Evolutionary conservation across 2,888 invertebrate genomes (phyloP).

Genomic region (Teleiodes luculella): DNA sequence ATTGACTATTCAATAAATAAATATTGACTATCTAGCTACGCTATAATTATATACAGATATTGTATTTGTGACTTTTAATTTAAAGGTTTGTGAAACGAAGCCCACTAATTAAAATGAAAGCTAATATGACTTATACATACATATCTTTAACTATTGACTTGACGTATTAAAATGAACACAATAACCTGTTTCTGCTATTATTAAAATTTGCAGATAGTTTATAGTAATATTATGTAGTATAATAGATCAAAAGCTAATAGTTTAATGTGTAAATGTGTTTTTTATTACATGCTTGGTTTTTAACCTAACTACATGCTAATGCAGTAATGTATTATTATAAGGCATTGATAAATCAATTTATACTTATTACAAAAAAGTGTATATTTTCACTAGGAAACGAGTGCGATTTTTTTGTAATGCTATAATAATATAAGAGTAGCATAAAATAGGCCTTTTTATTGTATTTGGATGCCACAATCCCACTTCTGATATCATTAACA

Average conservation of each 20-base stretch:
- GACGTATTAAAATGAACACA: neutral
- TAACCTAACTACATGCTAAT: slow-evolving; percentile 25
- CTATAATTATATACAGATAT: too few species aligned
- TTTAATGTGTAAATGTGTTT: neutral
- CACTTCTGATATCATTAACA: too few species aligned
- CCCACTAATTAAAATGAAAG: neutral
- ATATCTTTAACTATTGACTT: neutral
- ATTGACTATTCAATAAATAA: too few species aligned
- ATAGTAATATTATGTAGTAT: neutral
- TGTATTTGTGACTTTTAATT: too few species aligned
- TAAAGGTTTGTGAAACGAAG: too few species aligned
- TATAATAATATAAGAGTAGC: too few species aligned
- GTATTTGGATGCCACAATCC: too few species aligned
- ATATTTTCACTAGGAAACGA: slow-evolving; percentile 42
- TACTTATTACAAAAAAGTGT: slow-evolving; percentile 32
- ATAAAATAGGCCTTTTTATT: too few species aligned
- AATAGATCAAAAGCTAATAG: neutral
- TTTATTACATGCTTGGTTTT: neutral
- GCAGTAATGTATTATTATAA: slow-evolving; percentile 33
- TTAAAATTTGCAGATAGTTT: neutral
- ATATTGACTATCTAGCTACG: too few species aligned
- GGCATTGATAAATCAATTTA: slow-evolving; percentile 30
- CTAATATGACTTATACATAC: too few species aligned
- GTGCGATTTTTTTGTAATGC: slow-evolving; percentile 32
- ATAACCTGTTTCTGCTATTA: neutral